Evolutionary conservation across 2,113 vertebrate genomes (phyloP), one percentile per base, ranked within the genome.

Genomic region (Zosterops pallidus): DNA sequence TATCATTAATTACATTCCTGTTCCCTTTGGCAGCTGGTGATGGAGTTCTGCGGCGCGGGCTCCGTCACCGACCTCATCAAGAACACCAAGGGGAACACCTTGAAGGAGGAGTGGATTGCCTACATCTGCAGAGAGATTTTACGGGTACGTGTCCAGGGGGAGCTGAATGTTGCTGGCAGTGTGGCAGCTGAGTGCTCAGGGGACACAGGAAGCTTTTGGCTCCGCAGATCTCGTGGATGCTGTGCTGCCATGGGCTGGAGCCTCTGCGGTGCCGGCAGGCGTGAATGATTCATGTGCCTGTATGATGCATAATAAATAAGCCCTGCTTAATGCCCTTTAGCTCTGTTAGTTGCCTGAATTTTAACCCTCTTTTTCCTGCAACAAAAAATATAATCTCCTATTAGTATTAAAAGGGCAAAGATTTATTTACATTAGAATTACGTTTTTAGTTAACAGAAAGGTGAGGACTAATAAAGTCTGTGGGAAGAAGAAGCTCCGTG

Each of bases 101-200:
- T 99, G 97, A 99, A 99, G 96, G 99, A 99, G 93, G 99, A 99
- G 80, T 99, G 99, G 99, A 99, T 99, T 2, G 99, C 99, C 8
- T 99, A 99, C 97, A 98, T 99, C 98, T 99, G 99, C 98, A 98
- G 99, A 90, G 99, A 99, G 98, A 99, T 99, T 96, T 98, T 99
- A 78, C 97, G 99, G 98, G 99, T 99, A 96, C 6, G 97, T 97
- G 53, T 49, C 71, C 24, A 8, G 33, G 41, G 69, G 72, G 59
- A 62, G 28, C 35, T 46, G 12, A 3, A 2, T 19, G 37, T 50
- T 25, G 14, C 3, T 49, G 56, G 77, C 52, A 75, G 18, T 18
- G 15, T 47, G 1, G 4, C 56, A 17, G 20, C 17, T 5, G 5
- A 33, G 56, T 65, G 44, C 71, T 75, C 22, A 1, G 41, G 89